A percentile compares a stretch with the other conserved stretches of the same genome.
Evolutionary conservation across 2,113 vertebrate genomes (phyloP).

Genomic region (Paramisgurnus dabryanus): DNA sequence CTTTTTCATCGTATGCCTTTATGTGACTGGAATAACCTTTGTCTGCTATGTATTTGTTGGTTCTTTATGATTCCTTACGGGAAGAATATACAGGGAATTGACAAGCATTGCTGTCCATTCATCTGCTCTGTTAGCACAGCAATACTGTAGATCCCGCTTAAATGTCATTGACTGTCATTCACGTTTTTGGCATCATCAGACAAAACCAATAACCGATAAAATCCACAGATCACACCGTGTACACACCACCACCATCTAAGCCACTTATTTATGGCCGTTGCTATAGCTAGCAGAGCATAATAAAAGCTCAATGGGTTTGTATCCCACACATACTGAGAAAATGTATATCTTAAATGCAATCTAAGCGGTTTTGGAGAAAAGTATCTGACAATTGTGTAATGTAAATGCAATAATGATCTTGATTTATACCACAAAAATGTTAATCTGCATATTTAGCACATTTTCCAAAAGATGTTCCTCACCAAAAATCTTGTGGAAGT

Average conservation of each 20-base stretch:
- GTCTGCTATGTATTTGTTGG: slow-evolving; percentile 36
- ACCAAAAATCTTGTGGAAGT: not conserved
- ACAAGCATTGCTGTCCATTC: not conserved
- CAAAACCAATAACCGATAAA: slow-evolving; percentile 38
- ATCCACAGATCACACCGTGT: slow-evolving; percentile 1
- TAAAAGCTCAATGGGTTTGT: no score
- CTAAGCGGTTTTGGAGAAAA: no score
- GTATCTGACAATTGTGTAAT: no score
- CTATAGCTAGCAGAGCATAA: no score
- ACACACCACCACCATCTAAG: not conserved
- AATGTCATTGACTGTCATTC: slow-evolving; percentile 21
- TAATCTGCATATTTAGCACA: slow-evolving; percentile 34
- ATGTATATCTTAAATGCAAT: no score
- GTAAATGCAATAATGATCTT: no score
- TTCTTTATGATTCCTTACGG: slow-evolving; percentile 46
- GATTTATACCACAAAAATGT: no score
- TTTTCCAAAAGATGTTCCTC: not conserved
- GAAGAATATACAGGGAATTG: slow-evolving; percentile 18
- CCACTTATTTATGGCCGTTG: no score
- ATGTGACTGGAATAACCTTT: slow-evolving; percentile 37
- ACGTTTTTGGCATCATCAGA: slow-evolving; percentile 40
- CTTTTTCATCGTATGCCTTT: slow-evolving; percentile 33
- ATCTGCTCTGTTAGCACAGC: slow-evolving; percentile 23
- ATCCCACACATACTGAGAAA: not conserved
- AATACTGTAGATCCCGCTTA: slow-evolving; percentile 4